Evolutionary conservation across 2,888 invertebrate species (phyloP).

Genomic region (Lasioglossum malachurum): DNA sequence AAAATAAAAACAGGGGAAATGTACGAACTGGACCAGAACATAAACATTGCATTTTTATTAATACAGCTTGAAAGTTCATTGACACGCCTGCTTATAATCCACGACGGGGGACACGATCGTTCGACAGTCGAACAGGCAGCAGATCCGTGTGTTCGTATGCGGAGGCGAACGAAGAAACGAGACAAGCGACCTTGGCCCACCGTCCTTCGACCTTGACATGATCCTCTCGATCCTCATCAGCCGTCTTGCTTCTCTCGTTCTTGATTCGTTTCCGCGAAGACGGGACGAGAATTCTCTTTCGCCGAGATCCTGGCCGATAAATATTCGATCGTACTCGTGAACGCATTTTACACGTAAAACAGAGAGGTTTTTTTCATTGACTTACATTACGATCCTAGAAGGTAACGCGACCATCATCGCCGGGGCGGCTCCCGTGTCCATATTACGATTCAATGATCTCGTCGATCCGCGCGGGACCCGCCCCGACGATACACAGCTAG

Average conservation of each 20-base stretch:
- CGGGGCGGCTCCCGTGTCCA: not conserved
- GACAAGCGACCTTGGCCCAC: not conserved
- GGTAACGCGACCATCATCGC: slow-evolving; percentile 47
- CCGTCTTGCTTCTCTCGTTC: not conserved
- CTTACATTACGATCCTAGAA: slow-evolving; percentile 60
- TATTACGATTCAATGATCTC: not conserved
- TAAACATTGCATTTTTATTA: slow-evolving; percentile 81
- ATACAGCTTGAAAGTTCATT: slow-evolving; percentile 73
- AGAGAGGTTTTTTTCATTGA: slow-evolving; percentile 45
- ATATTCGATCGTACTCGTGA: slow-evolving; percentile 50
- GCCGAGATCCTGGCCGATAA: slow-evolving; percentile 34
- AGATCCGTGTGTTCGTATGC: slow-evolving; percentile 27
- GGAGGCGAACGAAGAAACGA: slow-evolving; percentile 55
- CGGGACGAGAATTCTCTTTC: not conserved
- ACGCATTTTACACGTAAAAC: slow-evolving; percentile 45
- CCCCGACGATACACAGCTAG: slow-evolving; percentile 53
- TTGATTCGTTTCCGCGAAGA: not conserved
- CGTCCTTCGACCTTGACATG: not conserved
- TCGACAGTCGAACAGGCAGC: slow-evolving; percentile 39
- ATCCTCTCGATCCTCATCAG: not conserved
- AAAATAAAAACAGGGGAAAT: slow-evolving; percentile 66
- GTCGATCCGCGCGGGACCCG: slow-evolving; percentile 19
- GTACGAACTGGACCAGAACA: slow-evolving; percentile 77
- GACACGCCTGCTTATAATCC: slow-evolving; percentile 68
- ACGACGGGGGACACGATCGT: slow-evolving; percentile 40